Evolutionary conservation across 2,888 invertebrate genomes (phyloP).

Genomic region (Clanis bilineata): DNA sequence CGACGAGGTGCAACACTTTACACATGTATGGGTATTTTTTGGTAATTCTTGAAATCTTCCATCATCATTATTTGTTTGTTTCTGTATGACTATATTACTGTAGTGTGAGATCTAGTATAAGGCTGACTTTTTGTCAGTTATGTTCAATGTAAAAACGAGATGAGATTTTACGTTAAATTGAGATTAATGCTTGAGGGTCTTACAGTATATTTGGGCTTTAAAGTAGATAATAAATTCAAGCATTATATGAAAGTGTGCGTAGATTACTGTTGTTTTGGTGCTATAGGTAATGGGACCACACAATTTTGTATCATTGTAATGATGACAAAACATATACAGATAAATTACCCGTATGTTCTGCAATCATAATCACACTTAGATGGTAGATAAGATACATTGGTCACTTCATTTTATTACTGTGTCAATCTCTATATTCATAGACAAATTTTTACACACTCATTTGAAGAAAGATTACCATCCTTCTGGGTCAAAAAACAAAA

Average conservation of each 20-base stretch:
- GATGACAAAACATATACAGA: no score
- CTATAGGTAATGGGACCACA: no score
- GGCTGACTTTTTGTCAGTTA: not conserved
- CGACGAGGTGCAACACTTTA: conserved; percentile 56
- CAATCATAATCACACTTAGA: not conserved
- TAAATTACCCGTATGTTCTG: not conserved
- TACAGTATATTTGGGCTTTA: no score
- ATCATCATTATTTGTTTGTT: not conserved
- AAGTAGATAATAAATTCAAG: no score
- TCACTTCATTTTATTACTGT: not conserved
- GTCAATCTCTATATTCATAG: not conserved
- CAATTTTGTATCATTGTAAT: no score
- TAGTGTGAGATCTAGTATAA: not conserved
- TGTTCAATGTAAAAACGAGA: not conserved
- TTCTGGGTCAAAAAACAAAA: no score
- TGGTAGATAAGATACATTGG: not conserved
- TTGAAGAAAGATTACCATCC: not conserved
- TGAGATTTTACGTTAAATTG: no score
- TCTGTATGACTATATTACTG: not conserved
- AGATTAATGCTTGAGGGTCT: no score
- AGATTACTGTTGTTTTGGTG: no score
- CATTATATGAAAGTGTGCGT: no score
- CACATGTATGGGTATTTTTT: conserved; percentile 31
- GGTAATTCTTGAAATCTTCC: not conserved
- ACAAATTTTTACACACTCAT: not conserved